Evolutionary conservation across 2,113 vertebrate genomes (phyloP), one percentile per base, ranked within the genome.

Genomic region (Syrrhaptes paradoxus): DNA sequence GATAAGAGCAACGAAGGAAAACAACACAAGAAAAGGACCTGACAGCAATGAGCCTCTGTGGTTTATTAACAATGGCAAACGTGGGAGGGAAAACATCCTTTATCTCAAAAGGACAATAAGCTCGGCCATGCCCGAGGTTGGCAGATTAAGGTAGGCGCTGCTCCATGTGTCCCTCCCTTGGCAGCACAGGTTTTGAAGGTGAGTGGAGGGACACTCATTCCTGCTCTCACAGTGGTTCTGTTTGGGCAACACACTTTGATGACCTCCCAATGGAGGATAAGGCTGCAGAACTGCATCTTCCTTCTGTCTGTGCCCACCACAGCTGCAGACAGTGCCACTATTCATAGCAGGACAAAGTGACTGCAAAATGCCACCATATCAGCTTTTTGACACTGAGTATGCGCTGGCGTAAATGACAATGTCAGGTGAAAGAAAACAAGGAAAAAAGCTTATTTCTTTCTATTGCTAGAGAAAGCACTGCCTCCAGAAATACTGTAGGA

Each of bases 401-500:
- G 13, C 0, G 3, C 46, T 55, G 57, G 41, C 0, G 0, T 58
- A 91, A 85, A 76, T 28, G 28, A 91, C 10, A 3, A 45, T 11
- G 8, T 22, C 82, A 90, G 79, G 67, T 85, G 76, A 36, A 34
- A 32, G 54, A 66, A 93, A 85, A 87, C 13, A 52, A 75, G 82
- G 29, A 61, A 76, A 46, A 3, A 46, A 71, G 32, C 16, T 71
- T 38, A 34, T 34, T 85, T 91, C n/a, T 76, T 80, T 71, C 48
- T 83, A 6, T 24, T 62, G 22, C 51, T 62, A 80, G 45, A 74
- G 76, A 92, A 74, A 90, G 48, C 51, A 66, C 14, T 66, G 45
- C 70, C 48, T 81, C 65, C 76, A 77, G 75, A 90, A 92, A 84
- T n/a, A 34, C 34, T 63, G 51, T 17, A 81, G 17, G 41, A 92